Conservation (phyloP, 1,140 invertebrate genomes). For the Camponotus floridanus region DNA sequence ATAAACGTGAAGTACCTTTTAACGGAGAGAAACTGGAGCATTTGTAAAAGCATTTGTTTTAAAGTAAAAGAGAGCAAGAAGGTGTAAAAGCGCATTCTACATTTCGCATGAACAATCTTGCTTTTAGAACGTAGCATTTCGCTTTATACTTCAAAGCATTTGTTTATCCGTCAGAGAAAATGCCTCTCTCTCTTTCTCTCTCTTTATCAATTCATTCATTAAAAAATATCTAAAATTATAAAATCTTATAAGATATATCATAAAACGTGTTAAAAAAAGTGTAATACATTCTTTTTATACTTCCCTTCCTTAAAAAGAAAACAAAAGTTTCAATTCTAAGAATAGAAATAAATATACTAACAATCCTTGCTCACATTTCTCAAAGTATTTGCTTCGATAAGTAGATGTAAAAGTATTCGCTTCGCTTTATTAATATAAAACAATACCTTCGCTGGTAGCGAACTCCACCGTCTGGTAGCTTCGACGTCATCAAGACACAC, state of each 20-base stretch:
- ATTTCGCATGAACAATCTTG: slow-evolving; percentile 38
- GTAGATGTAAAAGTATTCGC: slow-evolving; percentile 17
- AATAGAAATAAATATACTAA: neutral
- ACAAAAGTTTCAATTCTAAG: neutral
- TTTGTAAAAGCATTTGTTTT: slow-evolving; percentile 16
- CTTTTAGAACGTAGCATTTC: slow-evolving; percentile 19
- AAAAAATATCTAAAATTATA: neutral
- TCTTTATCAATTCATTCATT: neutral
- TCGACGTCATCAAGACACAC: slow-evolving; percentile 14
- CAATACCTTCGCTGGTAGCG: slow-evolving; percentile 11
- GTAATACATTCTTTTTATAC: neutral
- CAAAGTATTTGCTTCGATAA: slow-evolving; percentile 16
- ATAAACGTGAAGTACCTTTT: neutral
- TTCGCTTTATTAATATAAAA: slow-evolving; percentile 29
- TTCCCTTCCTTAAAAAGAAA: neutral
- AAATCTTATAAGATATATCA: neutral
- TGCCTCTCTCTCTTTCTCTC: neutral
- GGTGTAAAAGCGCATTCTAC: neutral
- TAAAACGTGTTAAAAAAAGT: neutral
- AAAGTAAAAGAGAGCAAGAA: slow-evolving; percentile 7
- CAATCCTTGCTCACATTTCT: slow-evolving; percentile 8
- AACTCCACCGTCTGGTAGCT: slow-evolving; percentile 35
- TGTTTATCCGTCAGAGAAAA: slow-evolving; percentile 6
- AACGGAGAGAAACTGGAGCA: neutral
- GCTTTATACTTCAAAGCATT: slow-evolving; percentile 14